Evolutionary conservation across 2,797 vertebrate species (phyloP).

Genomic region (Poeciliopsis presidionis): DNA sequence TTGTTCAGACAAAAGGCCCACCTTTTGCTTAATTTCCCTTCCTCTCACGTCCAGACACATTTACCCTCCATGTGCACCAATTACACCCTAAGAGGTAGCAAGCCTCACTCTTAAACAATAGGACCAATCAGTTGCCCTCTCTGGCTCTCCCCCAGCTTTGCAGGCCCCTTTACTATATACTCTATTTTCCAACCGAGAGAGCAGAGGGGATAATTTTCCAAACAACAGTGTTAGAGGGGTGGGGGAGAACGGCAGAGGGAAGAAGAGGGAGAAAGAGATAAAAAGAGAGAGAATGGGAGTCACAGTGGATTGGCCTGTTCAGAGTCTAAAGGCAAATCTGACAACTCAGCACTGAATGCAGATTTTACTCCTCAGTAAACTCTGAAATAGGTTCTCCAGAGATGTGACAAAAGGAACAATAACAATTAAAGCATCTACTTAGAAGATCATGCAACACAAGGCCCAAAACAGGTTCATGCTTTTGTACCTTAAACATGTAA

Average conservation of each 20-base stretch:
- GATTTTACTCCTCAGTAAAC: conserved; percentile 50
- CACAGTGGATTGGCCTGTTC: conserved; percentile 51
- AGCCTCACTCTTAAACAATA: conserved; percentile 82
- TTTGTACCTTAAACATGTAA: neutral
- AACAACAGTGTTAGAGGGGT: conserved; percentile 66
- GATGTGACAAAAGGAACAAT: conserved; percentile 37
- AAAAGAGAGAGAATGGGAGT: conserved; percentile 38
- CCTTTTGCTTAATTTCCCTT: conserved; percentile 59
- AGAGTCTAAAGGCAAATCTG: conserved; percentile 45
- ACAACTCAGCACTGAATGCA: conserved; percentile 47
- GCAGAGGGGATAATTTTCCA: conserved; percentile 79
- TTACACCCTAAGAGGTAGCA: conserved; percentile 77
- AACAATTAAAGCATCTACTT: neutral
- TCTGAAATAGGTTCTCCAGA: conserved; percentile 34
- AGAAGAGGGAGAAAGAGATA: conserved; percentile 60
- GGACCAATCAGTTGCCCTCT: conserved; percentile 81
- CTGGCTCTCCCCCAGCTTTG: conserved; percentile 48
- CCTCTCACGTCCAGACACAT: conserved; percentile 71
- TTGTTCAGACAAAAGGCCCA: conserved; percentile 31
- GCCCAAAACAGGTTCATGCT: conserved; percentile 4
- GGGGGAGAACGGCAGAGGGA: conserved; percentile 50
- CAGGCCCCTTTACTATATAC: conserved; percentile 53
- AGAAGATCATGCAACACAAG: conserved; percentile 23
- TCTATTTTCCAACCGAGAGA: conserved; percentile 62
- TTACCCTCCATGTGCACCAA: conserved; percentile 77